Evolutionary conservation across 2,888 invertebrate species (phyloP).

Genomic region (Camponotus fellah): DNA sequence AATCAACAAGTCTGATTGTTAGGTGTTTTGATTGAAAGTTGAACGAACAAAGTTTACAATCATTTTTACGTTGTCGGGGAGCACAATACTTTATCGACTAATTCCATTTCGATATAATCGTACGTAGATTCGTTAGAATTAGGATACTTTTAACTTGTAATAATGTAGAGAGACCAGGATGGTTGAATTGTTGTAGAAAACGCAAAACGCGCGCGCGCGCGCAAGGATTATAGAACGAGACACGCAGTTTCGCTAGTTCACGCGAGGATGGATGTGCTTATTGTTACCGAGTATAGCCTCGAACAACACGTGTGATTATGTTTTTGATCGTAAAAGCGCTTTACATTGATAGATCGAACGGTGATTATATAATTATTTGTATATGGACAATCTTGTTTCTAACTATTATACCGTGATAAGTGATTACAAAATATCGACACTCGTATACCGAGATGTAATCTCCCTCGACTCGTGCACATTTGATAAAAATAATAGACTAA

Average conservation of each 20-base stretch:
- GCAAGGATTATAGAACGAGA: constrained; percentile 18
- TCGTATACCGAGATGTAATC: constrained; percentile 10
- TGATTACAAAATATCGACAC: background rate
- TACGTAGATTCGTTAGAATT: constrained; percentile 43
- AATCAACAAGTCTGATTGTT: constrained; percentile 40
- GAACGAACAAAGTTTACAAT: constrained; percentile 34
- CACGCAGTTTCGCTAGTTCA: constrained; percentile 10
- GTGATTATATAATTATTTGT: constrained; percentile 22
- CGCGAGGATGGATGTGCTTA: constrained; percentile 16
- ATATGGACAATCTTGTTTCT: constrained; percentile 35
- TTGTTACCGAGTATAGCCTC: constrained; percentile 24
- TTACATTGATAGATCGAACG: constrained; percentile 20
- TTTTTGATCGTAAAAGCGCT: constrained; percentile 23
- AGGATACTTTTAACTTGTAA: constrained; percentile 39
- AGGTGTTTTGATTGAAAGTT: constrained; percentile 34
- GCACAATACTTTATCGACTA: constrained; percentile 41
- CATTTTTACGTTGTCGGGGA: constrained; percentile 35
- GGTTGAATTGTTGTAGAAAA: constrained; percentile 16
- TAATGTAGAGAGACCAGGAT: background rate
- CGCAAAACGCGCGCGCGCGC: background rate
- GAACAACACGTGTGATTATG: constrained; percentile 14
- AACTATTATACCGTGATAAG: constrained; percentile 2
- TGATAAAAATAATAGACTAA: constrained; percentile 21
- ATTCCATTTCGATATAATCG: constrained; percentile 42
- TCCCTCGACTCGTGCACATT: constrained; percentile 10